Base-by-base conservation (phyloP, 2,797 vertebrate species). In the Anguilla obscura region DNA sequence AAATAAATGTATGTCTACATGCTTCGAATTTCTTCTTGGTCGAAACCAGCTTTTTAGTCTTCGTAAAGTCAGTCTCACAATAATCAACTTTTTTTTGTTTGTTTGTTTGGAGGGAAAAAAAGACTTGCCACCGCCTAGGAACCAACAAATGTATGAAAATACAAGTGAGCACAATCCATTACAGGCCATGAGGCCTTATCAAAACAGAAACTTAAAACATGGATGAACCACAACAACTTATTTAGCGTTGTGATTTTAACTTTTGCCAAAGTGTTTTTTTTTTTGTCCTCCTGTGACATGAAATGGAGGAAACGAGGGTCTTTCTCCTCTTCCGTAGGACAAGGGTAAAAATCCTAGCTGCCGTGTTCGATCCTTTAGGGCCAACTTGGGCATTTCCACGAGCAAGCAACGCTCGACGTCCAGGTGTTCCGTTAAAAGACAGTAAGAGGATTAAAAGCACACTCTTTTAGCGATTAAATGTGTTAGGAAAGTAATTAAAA, bases 371-470 rank as follows among this genome's bases (percentile, higher is more conserved):
- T 56, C 54, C 54, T 16, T 16, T 56, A 16, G 54, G 12, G 54
- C 54, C 54, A 50, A 0, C 12, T 56, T 2, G 54, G 12, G 54
- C 14, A 6, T 80, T 45, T 63, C 30, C 8, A 21, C 24, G 48
- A n/a, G 48, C 12, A 71, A 80, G 80, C 40, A 10, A 18, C 14
- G 12, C 36, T 88, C 18, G 16, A 66, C 33, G 69, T 66, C 16
- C 58, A 24, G 56, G 40, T 86, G 69, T 86, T 86, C 45, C 4
- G 56, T 27, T 52, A 52, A 86, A 50, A 24, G 16, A 66, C 60
- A 5, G 60, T 66, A 12, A 16, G 85, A 85, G 27, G 21, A 86
- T 36, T 60, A 58, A 33, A 88, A 88, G 85, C 56, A 88, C 76
- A 80, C 52, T 85, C 27, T 54, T 76, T 79, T 10, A 69, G 50